These are phyloP conservation scores for Papio anubis DNA, from an alignment of 2,113 vertebrate genomes.

Conservation along the genomic window DNA sequence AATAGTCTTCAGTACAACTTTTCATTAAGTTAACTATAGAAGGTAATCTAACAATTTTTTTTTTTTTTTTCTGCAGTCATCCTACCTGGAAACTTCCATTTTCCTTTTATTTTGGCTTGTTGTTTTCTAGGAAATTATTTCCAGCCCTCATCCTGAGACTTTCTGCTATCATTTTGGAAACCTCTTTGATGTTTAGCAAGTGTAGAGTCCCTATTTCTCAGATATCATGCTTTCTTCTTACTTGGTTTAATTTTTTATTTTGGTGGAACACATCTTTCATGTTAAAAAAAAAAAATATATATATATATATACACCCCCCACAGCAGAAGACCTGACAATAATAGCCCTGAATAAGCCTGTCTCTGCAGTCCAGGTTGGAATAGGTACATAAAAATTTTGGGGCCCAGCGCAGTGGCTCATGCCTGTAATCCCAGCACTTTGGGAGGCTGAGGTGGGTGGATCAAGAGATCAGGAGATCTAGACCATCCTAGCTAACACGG, in stretches of 20 bases:
- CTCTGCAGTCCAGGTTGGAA: not conserved
- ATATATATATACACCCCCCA: fast-evolving
- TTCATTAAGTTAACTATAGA: not conserved
- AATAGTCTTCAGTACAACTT: not conserved
- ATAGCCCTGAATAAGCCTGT: not conserved
- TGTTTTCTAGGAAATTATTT: not conserved
- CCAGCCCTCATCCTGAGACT: not conserved
- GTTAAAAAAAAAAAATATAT: not conserved
- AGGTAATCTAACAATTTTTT: not conserved
- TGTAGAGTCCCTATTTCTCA: not conserved
- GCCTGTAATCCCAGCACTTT: no score
- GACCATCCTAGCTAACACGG: no score
- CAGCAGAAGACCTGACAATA: not conserved
- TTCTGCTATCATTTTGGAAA: not conserved
- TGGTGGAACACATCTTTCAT: not conserved
- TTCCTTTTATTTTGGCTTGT: not conserved
- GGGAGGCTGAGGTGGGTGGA: no score
- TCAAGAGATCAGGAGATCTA: no score
- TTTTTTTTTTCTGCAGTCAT: not conserved
- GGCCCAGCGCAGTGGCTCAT: no score
- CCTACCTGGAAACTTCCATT: not conserved
- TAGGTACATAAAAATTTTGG: not conserved
- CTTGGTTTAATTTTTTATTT: not conserved
- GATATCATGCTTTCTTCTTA: not conserved
- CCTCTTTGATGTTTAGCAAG: not conserved